phyloP scores from a whole-genome alignment of 37 sponge, comb jelly and placozoan genomes.

The Halichondria panicea region DNA sequence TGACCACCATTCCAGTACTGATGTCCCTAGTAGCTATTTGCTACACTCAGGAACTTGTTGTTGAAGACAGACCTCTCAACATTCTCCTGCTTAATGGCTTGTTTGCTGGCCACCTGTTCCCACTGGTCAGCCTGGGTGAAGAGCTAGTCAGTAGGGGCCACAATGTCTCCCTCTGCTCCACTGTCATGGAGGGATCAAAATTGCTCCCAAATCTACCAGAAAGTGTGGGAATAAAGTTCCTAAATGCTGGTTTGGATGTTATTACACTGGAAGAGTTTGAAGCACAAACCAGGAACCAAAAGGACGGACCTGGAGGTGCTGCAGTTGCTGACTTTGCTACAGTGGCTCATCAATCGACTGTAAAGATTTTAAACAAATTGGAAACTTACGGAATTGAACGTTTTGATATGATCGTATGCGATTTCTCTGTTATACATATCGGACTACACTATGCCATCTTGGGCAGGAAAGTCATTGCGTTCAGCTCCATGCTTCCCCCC shows the following conservation, averaged over 20 bases:
- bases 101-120: constrained; percentile 19
- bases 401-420: constrained; percentile 12
- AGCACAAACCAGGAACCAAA: neutral
- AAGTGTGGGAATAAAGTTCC: neutral
- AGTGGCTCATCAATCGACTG: neutral
- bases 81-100: constrained; percentile 6
- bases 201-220: neutral
- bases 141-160: constrained; percentile 33
- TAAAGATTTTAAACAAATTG: neutral
- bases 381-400: neutral
- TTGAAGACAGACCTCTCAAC: too few species aligned
- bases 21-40: too few species aligned
- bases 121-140: constrained; percentile 26
- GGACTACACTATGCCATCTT: neutral
- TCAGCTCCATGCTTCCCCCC: neutral
- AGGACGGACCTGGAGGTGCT: neutral
- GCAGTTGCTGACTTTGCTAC: neutral
- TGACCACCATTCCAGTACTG: too few species aligned
- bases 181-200: constrained; percentile 22
- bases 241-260: constrained; percentile 9
- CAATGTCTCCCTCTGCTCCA: constrained; percentile 27
- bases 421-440: neutral
- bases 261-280: constrained; percentile 4
- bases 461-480: neutral
- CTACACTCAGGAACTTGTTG: too few species aligned